Conservation (phyloP, 1,140 invertebrate species). For the Meloidogyne floridensis region DNA sequence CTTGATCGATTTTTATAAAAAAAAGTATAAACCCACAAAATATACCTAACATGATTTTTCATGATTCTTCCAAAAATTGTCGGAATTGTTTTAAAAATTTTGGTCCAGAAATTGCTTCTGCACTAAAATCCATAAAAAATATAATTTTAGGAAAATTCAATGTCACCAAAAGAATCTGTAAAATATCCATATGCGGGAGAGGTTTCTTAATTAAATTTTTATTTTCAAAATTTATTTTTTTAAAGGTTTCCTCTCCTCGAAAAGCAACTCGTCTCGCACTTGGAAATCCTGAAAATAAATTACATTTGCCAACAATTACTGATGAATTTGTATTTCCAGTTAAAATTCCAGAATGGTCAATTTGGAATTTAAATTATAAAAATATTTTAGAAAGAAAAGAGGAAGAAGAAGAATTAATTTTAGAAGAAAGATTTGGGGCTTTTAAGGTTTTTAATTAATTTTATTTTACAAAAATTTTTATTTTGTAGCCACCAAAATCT, state of each 20-base stretch:
- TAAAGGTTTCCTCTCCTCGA: background rate
- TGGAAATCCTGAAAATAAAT: constrained; percentile 23
- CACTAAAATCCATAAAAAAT: background rate
- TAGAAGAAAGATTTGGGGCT: constrained; percentile 31
- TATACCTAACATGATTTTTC: too few species aligned
- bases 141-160: background rate
- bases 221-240: constrained; percentile 12
- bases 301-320: constrained; percentile 9
- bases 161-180: background rate
- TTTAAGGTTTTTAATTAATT: constrained; percentile 24
- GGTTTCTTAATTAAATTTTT: background rate
- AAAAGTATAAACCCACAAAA: too few species aligned
- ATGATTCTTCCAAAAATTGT: too few species aligned
- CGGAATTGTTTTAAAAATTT: too few species aligned
- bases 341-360: constrained; percentile 33
- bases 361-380: constrained; percentile 31
- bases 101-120: too few species aligned
- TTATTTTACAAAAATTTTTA: background rate
- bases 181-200: constrained; percentile 23
- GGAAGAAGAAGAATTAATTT: background rate
- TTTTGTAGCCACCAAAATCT: constrained; percentile 20
- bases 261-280: constrained; percentile 32
- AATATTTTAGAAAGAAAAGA: background rate
- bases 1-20: too few species aligned
- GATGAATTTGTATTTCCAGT: constrained; percentile 33